Percentiles rank a stretch among this genome's conserved stretches.
Evolutionary conservation across 1,140 invertebrate species (phyloP).

Genomic region (Drosophila littoralis): DNA sequence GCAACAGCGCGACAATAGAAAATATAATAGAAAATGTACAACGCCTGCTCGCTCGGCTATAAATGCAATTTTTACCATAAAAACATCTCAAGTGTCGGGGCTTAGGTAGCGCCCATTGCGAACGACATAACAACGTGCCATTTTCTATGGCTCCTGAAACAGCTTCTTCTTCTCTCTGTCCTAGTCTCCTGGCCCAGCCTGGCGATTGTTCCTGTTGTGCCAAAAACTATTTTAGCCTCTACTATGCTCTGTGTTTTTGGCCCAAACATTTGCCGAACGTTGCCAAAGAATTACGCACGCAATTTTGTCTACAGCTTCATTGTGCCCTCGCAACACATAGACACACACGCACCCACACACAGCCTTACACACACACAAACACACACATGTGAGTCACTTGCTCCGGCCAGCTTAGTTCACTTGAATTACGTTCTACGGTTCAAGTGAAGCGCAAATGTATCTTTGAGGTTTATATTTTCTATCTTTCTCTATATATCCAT

Average conservation of each 20-base stretch:
- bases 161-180: slow-evolving; percentile 2
- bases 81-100: slow-evolving; percentile 41
- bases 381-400: slow-evolving; percentile 40
- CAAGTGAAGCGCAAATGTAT: slow-evolving; percentile 82
- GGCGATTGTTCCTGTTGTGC: neutral
- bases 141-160: neutral
- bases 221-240: slow-evolving; percentile 26
- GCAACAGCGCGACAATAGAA: slow-evolving; percentile 36
- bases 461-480: slow-evolving; percentile 80
- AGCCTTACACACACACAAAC: slow-evolving; percentile 10
- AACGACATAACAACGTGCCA: slow-evolving; percentile 25
- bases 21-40: slow-evolving; percentile 2
- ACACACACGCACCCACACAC: slow-evolving; percentile 12
- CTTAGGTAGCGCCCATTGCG: slow-evolving; percentile 54
- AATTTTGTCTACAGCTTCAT: slow-evolving; percentile 80
- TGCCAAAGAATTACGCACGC: slow-evolving; percentile 70
- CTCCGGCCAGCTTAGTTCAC: slow-evolving; percentile 70
- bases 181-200: neutral
- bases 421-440: slow-evolving; percentile 71
- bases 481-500: slow-evolving; percentile 21
- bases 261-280: slow-evolving; percentile 54
- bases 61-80: slow-evolving; percentile 28
- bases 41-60: slow-evolving; percentile 14
- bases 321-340: slow-evolving; percentile 46
- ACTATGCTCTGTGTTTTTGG: slow-evolving; percentile 28